Percentiles rank a stretch among this genome's conserved stretches.
Evolutionary conservation across 2,113 vertebrate species (phyloP).

Genomic region (Platysternon megacephalum): DNA sequence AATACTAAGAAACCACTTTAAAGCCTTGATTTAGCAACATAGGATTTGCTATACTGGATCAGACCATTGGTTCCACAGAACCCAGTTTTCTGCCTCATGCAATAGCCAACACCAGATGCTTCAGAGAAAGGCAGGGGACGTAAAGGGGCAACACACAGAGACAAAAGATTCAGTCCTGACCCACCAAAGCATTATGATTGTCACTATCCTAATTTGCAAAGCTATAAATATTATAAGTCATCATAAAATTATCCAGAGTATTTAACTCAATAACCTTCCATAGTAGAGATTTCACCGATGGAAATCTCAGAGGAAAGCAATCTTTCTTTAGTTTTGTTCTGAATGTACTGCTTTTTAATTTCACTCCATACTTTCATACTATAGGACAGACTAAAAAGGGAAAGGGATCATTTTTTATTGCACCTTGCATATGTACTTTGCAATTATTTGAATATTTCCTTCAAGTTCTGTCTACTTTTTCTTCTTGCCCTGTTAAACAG

Average conservation of each 20-base stretch:
- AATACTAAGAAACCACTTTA: constrained; percentile 43
- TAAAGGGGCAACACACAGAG: not conserved
- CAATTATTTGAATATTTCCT: not conserved
- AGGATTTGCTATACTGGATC: constrained; percentile 56
- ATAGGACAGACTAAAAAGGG: not conserved
- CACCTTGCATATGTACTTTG: not conserved
- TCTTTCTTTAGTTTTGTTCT: constrained; percentile 17
- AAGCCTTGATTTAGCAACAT: constrained; percentile 57
- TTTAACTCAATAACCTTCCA: not conserved
- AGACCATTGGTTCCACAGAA: not conserved
- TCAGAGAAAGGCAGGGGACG: not conserved
- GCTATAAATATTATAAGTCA: not conserved
- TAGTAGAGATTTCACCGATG: rapidly evolving
- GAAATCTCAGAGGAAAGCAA: not conserved
- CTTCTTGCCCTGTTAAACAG: not conserved
- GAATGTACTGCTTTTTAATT: not conserved
- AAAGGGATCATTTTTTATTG: not conserved
- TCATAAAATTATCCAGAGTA: not conserved
- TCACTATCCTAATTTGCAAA: not conserved
- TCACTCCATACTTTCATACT: not conserved
- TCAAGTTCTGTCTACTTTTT: not conserved
- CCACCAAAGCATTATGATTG: not conserved
- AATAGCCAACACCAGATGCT: not conserved
- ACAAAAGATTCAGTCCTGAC: not conserved
- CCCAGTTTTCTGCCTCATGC: not conserved